phyloP scores from a whole-genome alignment of 2,888 invertebrate genomes.

The Phengaris alcon region DNA sequence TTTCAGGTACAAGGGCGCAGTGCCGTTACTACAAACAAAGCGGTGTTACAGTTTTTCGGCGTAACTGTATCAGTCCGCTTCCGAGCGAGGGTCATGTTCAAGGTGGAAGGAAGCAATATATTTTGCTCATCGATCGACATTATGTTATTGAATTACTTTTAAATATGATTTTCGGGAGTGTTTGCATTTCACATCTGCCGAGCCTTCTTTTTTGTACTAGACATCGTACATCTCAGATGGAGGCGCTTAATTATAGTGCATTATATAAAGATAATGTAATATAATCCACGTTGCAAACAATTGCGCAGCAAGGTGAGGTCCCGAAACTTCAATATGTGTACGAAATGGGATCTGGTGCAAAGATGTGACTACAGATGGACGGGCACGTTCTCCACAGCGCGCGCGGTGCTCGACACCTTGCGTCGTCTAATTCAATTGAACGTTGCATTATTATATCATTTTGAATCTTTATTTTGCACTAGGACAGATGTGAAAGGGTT shows the following conservation, averaged over 20 bases:
- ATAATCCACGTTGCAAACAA: slow-evolving; percentile 72
- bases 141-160: slow-evolving; percentile 79
- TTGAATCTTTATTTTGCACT: slow-evolving; percentile 16
- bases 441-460: slow-evolving; percentile 19
- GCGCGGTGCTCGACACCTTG: slow-evolving; percentile 48
- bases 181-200: slow-evolving; percentile 73
- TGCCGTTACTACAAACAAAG: slow-evolving; percentile 69
- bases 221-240: slow-evolving; percentile 57
- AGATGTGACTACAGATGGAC: slow-evolving; percentile 59
- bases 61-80: slow-evolving; percentile 71
- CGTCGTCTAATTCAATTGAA: slow-evolving; percentile 6
- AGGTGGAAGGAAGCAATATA: slow-evolving; percentile 78
- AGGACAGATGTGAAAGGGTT: neutral
- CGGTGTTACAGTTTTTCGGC: slow-evolving; percentile 74
- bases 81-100: slow-evolving; percentile 55
- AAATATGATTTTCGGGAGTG: slow-evolving; percentile 65
- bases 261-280: slow-evolving; percentile 76
- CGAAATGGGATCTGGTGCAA: slow-evolving; percentile 55
- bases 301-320: slow-evolving; percentile 61
- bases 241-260: slow-evolving; percentile 75
- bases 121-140: slow-evolving; percentile 70
- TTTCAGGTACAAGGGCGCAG: slow-evolving; percentile 63
- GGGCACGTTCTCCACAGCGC: slow-evolving; percentile 66
- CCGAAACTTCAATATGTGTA: slow-evolving; percentile 53
- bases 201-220: slow-evolving; percentile 43